Evolutionary conservation across 2,113 vertebrate genomes (phyloP), one percentile per base, ranked within the genome.

Genomic region (Cichladusa arquata): DNA sequence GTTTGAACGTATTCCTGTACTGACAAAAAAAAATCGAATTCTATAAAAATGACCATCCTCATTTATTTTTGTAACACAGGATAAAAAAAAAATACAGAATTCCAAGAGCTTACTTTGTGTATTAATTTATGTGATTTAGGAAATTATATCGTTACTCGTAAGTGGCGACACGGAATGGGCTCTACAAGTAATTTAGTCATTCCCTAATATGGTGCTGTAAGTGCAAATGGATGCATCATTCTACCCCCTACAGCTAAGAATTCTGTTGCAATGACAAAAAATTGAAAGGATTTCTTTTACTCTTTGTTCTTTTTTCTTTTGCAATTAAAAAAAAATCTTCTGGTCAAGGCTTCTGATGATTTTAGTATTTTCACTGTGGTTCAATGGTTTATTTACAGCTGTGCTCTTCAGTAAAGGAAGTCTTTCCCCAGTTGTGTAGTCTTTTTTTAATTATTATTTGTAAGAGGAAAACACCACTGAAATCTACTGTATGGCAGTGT

Each of bases 131-230:
- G 94, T 96, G 96, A 97, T 97, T 97, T 98, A 96, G 97, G 97
- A 98, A 98, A 98, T 98, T 98, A 96, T 98, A 98, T 98, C 97
- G 54, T 98, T 98, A 96, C 97, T 97, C 93, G 26, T 97, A 98
- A 97, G 97, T 97, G 95, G 96, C 36, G 45, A 90, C 97, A 96
- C 33, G 12, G 96, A 97, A 97, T 98, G 93, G 93, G 89, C 97
- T 95, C 83, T 93, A 88, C 89, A 97, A 96, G 97, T 98, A 97
- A 98, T 98, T 98, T 98, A 98, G 97, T 96, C 97, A 97, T 98
- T 98, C 96, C 96, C 97, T 98, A 98, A 98, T 98, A 98, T 82
- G 93, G 95, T 79, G 83, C 86, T 92, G 92, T 96, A 97, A 95
- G 97, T 98, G 97, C 95, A 97, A 97, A 98, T 97, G 95, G 97